Evolutionary conservation across 2,888 invertebrate genomes (phyloP).

Genomic region (Entomobrya multifasciata): DNA sequence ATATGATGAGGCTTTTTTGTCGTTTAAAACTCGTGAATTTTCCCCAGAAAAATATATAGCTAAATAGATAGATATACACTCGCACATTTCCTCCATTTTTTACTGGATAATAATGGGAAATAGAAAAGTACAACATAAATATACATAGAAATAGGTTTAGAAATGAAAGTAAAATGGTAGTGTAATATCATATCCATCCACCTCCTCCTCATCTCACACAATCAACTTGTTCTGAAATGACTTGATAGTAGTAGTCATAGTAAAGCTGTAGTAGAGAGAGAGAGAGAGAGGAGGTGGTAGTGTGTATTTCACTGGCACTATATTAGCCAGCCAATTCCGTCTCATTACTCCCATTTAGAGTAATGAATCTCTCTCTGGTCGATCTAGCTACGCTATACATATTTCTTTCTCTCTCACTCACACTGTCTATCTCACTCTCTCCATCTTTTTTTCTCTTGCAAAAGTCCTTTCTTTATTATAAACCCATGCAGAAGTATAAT

Average conservation of each 20-base stretch:
- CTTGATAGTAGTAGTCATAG: constrained; percentile 22
- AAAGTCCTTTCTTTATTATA: too few relatives aligned
- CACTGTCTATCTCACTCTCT: constrained; percentile 15
- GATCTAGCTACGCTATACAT: constrained; percentile 67
- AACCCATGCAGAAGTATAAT: too few relatives aligned
- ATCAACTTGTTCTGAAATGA: constrained; percentile 40
- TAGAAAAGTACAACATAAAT: neutral
- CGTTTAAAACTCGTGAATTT: constrained; percentile 12
- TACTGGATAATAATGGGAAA: neutral
- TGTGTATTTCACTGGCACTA: constrained; percentile 60
- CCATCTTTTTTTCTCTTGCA: neutral
- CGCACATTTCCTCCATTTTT: neutral
- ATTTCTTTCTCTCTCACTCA: constrained; percentile 5
- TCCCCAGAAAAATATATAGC: neutral
- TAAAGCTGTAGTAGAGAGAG: too few relatives aligned
- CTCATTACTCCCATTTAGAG: constrained; percentile 79
- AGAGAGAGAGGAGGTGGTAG: neutral
- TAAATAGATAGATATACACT: neutral
- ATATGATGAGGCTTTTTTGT: constrained; percentile 21
- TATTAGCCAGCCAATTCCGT: constrained; percentile 76
- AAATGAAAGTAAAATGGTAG: neutral
- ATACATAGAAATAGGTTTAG: neutral
- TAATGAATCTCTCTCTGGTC: constrained; percentile 73
- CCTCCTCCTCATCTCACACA: constrained; percentile 36
- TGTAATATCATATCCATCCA: neutral